phyloP scores from a whole-genome alignment of 1,140 invertebrate genomes.

The Gryon sp. region DNA sequence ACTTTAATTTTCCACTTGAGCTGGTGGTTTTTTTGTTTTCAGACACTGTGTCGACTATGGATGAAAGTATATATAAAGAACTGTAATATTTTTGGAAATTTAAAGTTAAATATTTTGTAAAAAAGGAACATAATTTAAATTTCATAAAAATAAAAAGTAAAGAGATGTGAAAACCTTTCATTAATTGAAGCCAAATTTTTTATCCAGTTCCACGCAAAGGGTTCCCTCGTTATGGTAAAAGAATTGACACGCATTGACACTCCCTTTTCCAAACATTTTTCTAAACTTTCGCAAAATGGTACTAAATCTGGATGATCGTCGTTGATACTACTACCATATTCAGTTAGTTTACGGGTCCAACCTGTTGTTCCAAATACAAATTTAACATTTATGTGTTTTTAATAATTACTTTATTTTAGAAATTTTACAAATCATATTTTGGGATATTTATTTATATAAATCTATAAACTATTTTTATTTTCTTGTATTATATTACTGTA shows the following conservation, averaged over 20 bases:
- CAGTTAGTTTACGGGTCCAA: constrained; percentile 76
- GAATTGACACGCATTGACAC: constrained; percentile 69
- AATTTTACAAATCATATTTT: too few relatives aligned
- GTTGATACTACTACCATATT: constrained; percentile 70
- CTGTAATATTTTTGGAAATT: constrained; percentile 54
- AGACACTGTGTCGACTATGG: constrained; percentile 75
- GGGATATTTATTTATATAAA: too few relatives aligned
- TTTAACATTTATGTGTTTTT: too few relatives aligned
- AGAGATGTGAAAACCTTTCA: constrained; percentile 41
- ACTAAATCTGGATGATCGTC: constrained; percentile 75
- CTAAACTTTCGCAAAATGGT: constrained; percentile 77
- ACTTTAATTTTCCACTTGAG: constrained; percentile 79
- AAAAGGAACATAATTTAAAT: constrained; percentile 17
- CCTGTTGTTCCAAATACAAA: constrained; percentile 64
- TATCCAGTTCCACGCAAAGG: constrained; percentile 80
- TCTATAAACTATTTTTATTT: too few relatives aligned
- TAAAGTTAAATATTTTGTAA: neutral
- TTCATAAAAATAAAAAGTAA: constrained; percentile 3
- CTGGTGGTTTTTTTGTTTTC: constrained; percentile 76
- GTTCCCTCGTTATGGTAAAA: constrained; percentile 72
- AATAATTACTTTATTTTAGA: too few relatives aligned
- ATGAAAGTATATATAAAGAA: constrained; percentile 72
- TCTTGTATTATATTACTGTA: too few relatives aligned
- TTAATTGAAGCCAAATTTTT: constrained; percentile 73
- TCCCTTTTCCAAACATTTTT: constrained; percentile 79